Evolutionary conservation across 2,797 vertebrate genomes (phyloP), one percentile per base, ranked within the genome.

Genomic region (Stomatorhinus walkeri): DNA sequence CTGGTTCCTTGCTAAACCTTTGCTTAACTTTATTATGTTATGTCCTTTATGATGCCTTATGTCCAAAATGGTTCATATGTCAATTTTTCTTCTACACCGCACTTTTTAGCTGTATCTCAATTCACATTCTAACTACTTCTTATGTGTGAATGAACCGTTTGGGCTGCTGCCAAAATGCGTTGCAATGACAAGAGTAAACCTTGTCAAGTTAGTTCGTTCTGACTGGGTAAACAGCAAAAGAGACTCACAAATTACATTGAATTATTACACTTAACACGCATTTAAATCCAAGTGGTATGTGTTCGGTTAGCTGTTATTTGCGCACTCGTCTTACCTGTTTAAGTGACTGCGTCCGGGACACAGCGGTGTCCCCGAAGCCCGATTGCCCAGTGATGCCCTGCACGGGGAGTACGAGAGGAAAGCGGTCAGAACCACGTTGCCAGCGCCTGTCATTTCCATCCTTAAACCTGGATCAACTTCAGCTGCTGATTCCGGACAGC

Each of bases 371-470:
- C 92, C 93, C 88, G 95, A 94, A 93, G 91, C 93, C 88, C 95
- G 94, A 88, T 96, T 95, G 85, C 91, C 87, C 90, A 90, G 88
- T 0, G 94, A 91, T 52, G 93, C 94, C 92, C 93, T 94, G 64
- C 96, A 90, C 0, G 95, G 93, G 24, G 94, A 92, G 94, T 96
- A 96, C 5, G 96, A 96, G 88, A 97, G 96, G 91, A 97, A 97
- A 89, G 96, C 96, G 88, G 97, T 97, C 90, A 97, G 93, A 90
- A 97, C 95, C 94, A 97, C 97, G 91, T 96, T 96, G 92, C 96
- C 95, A 0, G 96, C 94, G 91, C 97, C 97, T 91, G 95, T 95
- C 85, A 90, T 81, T 72, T 93, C 93, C 93, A 93, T 92, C 68
- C 28, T 40, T 9, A 88, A 88, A 79, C 36, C 16, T 79, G 36